phyloP scores from a whole-genome alignment of 1,140 invertebrate genomes.

The Paraescarpia echinospica region DNA sequence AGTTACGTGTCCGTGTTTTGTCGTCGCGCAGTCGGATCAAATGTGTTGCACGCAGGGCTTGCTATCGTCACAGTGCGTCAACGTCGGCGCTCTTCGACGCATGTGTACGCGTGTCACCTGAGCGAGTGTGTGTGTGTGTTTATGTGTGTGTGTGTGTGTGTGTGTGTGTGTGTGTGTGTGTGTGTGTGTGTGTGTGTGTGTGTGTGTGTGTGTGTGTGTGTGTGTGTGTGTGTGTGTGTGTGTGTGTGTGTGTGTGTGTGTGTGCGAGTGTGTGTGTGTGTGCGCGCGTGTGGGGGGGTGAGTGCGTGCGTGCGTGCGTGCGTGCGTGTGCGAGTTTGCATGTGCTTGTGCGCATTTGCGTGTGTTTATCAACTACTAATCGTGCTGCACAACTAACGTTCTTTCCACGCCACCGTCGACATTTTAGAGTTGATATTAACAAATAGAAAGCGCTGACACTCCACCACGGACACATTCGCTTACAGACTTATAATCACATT shows the following conservation, averaged over 20 bases:
- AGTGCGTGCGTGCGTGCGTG: not conserved
- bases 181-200: conserved; percentile 3
- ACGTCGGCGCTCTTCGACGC: not conserved
- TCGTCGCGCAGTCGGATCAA: not conserved
- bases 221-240: not conserved
- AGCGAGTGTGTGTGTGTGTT: not conserved
- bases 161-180: conserved; percentile 3
- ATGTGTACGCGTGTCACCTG: not conserved
- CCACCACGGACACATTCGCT: too few relatives aligned
- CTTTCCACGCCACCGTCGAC: too few relatives aligned
- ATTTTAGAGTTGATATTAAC: too few relatives aligned
- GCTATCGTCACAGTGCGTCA: not conserved
- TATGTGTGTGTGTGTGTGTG: not conserved
- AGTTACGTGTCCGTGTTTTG: not conserved
- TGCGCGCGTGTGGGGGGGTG: not conserved
- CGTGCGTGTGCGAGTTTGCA: not conserved
- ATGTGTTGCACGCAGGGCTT: not conserved
- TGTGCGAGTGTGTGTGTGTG: not conserved
- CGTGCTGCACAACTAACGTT: too few relatives aligned
- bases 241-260: conserved; percentile 3
- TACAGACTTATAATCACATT: too few relatives aligned
- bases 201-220: conserved; percentile 2
- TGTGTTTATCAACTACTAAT: too few relatives aligned
- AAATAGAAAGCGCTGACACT: too few relatives aligned
- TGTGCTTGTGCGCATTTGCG: not conserved